phyloP scores from a whole-genome alignment of 2,113 vertebrate genomes.

The Abramis brama region DNA sequence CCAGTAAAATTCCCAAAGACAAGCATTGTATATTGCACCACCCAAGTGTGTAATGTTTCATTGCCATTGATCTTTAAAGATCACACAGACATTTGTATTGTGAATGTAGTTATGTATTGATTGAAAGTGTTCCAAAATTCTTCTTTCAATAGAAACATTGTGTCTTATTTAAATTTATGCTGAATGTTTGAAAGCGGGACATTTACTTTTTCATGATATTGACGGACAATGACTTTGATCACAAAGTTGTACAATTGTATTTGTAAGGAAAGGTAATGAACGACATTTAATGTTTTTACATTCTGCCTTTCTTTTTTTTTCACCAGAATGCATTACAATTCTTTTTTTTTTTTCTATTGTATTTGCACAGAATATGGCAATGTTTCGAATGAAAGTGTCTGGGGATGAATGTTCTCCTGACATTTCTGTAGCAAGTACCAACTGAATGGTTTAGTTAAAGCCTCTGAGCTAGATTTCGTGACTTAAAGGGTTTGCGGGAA shows the following conservation, averaged over 20 bases:
- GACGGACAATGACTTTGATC: slow-evolving; percentile 42
- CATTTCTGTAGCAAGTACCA: slow-evolving; percentile 61
- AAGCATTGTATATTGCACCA: slow-evolving; percentile 45
- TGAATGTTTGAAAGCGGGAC: slow-evolving; percentile 53
- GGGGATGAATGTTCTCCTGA: slow-evolving; percentile 57
- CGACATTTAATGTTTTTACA: slow-evolving; percentile 34
- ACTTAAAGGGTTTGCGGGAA: slow-evolving; percentile 68
- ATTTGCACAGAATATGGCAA: slow-evolving; percentile 74
- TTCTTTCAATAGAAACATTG: slow-evolving; percentile 49
- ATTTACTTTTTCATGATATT: slow-evolving; percentile 46
- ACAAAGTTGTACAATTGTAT: slow-evolving; percentile 55
- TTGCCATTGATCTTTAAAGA: slow-evolving; percentile 33
- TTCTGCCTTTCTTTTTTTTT: slow-evolving; percentile 47
- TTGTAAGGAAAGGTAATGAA: slow-evolving; percentile 38
- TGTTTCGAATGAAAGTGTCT: slow-evolving; percentile 66
- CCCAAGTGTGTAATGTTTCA: slow-evolving; percentile 15
- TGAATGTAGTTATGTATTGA: slow-evolving; percentile 54
- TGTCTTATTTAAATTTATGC: slow-evolving; percentile 61
- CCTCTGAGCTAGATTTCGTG: slow-evolving; percentile 64
- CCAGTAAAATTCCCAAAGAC: slow-evolving; percentile 56
- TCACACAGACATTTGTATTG: slow-evolving; percentile 42
- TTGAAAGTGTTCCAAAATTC: slow-evolving; percentile 58
- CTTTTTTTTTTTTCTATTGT: background rate
- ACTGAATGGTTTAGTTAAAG: slow-evolving; percentile 52
- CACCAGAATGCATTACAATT: slow-evolving; percentile 52